Conservation (phyloP, 2,888 invertebrate genomes). For the Microchrysa polita region DNA sequence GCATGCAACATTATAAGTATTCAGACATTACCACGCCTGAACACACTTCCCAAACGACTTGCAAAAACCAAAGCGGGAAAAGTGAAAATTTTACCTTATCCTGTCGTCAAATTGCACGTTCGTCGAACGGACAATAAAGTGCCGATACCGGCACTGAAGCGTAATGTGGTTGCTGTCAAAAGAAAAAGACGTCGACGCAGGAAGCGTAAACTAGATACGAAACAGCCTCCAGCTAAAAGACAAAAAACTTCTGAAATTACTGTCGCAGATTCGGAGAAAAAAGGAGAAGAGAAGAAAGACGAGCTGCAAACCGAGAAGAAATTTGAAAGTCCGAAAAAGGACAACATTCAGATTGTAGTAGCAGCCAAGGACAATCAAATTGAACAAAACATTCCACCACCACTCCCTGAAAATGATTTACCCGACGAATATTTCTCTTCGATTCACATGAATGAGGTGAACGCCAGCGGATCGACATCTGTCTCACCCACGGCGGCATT, state of each 20-base stretch:
- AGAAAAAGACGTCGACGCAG: conserved; percentile 33
- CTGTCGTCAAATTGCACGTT: conserved; percentile 46
- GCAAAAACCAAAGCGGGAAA: conserved; percentile 45
- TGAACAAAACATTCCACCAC: background rate
- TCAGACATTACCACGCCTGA: conserved; percentile 22
- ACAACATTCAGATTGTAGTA: background rate
- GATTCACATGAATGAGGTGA: conserved; percentile 68
- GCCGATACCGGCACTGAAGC: conserved; percentile 48
- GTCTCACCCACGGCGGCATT: conserved; percentile 75
- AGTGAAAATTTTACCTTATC: conserved; percentile 48
- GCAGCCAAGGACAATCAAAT: conserved; percentile 14
- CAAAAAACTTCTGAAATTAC: background rate
- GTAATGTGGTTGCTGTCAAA: conserved; percentile 29
- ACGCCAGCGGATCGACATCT: conserved; percentile 69
- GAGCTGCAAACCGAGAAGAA: conserved; percentile 16
- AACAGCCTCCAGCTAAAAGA: background rate
- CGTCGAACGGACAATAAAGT: conserved; percentile 48
- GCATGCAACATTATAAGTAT: conserved; percentile 39
- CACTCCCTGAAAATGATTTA: conserved; percentile 65
- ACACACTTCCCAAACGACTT: conserved; percentile 22
- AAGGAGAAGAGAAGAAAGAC: background rate
- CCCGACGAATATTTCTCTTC: conserved; percentile 71
- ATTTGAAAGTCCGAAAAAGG: conserved; percentile 1
- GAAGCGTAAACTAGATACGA: background rate
- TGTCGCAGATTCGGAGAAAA: background rate